Percentiles rank a stretch among this genome's conserved stretches.
Conservation (phyloP, 92 coral and sea anemone genomes). For the Ricordea florida region DNA sequence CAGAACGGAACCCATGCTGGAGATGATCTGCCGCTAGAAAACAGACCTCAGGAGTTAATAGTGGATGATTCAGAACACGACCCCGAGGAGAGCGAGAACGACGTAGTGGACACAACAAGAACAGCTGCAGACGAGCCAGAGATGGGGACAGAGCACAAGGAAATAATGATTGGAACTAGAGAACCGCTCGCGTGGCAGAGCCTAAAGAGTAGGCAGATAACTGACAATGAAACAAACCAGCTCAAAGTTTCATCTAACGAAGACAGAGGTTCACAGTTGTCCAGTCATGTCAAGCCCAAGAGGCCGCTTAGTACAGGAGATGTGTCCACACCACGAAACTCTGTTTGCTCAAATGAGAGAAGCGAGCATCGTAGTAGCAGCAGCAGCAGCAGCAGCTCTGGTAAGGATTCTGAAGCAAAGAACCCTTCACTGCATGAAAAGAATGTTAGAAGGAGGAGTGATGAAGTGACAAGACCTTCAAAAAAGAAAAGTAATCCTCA, state of each 20-base stretch:
- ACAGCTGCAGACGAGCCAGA: not conserved
- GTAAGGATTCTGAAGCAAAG: constrained; percentile 9
- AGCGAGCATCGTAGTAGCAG: constrained; percentile 19
- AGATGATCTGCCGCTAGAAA: constrained; percentile 89
- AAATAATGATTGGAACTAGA: not conserved
- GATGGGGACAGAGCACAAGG: not conserved
- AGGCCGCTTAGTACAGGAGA: constrained; percentile 28
- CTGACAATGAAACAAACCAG: not conserved
- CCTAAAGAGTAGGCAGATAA: not conserved
- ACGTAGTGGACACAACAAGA: constrained; percentile 60
- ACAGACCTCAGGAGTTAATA: constrained; percentile 80
- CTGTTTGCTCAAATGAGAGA: not conserved
- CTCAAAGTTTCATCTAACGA: not conserved
- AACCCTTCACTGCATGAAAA: not conserved
- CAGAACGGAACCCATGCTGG: constrained; percentile 37
- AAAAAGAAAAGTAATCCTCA: constrained; percentile 9
- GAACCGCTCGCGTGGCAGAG: not conserved
- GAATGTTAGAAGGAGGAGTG: constrained; percentile 1
- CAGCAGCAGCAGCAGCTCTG: no score
- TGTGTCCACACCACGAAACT: not conserved
- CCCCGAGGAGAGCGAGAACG: constrained; percentile 56
- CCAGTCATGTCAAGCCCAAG: not conserved
- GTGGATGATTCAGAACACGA: constrained; percentile 70
- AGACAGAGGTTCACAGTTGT: not conserved
- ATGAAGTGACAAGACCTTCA: constrained; percentile 6